Conservation (phyloP, 2,888 invertebrate genomes). For the Patella pellucida region DNA sequence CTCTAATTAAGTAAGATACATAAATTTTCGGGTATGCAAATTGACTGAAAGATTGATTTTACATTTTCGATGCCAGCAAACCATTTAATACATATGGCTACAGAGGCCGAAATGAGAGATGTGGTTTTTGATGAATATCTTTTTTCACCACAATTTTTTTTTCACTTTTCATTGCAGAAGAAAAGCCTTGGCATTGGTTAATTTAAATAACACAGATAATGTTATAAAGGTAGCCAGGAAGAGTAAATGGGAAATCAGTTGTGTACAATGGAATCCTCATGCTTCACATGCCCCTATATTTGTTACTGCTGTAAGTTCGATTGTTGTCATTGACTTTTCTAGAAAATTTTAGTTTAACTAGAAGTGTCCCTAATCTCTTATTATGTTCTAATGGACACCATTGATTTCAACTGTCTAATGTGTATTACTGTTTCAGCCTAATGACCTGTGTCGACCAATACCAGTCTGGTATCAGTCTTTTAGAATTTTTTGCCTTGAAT, state of each 20-base stretch:
- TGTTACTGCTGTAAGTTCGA: conserved; percentile 84
- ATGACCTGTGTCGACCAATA: too few relatives aligned
- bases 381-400: neutral
- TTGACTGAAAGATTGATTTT: too few relatives aligned
- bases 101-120: too few relatives aligned
- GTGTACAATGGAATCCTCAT: conserved; percentile 92
- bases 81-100: too few relatives aligned
- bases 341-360: neutral
- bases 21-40: too few relatives aligned
- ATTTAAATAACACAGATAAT: conserved; percentile 80
- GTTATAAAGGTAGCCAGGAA: conserved; percentile 75
- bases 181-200: conserved; percentile 85
- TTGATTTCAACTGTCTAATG: neutral
- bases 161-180: conserved; percentile 73
- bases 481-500: too few relatives aligned
- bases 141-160: neutral
- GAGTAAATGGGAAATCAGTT: conserved; percentile 91
- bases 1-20: too few relatives aligned
- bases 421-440: too few relatives aligned
- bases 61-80: too few relatives aligned
- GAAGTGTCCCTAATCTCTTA: neutral
- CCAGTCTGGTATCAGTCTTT: too few relatives aligned
- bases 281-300: conserved; percentile 81
- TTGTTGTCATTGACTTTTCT: neutral
- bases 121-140: too few relatives aligned